Conservation (phyloP, 1,140 invertebrate genomes). For the Drosophila setifemur region DNA sequence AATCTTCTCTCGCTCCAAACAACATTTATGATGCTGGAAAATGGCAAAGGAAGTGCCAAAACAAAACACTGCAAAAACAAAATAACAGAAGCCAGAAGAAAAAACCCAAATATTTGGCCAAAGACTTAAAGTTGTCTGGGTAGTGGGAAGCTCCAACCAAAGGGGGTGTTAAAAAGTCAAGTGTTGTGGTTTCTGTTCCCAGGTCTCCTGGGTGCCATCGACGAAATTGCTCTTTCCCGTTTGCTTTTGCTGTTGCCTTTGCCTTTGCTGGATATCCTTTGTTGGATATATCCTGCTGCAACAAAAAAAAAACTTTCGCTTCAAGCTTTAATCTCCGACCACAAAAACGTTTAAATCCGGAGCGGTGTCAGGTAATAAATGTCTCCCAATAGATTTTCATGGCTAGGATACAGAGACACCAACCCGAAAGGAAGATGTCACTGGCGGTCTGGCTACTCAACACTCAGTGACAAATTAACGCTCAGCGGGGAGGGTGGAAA, state of each 20-base stretch:
- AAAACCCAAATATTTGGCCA: constrained; percentile 33
- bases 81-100: background rate
- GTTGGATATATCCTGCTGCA: too few relatives aligned
- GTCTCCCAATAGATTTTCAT: constrained; percentile 65
- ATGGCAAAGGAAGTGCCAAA: constrained; percentile 10
- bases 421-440: constrained; percentile 45
- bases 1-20: too few relatives aligned
- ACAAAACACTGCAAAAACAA: constrained; percentile 39
- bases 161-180: constrained; percentile 70
- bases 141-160: constrained; percentile 6
- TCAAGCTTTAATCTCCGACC: constrained; percentile 58
- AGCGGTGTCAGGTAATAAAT: constrained; percentile 66
- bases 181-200: constrained; percentile 11
- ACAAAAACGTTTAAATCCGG: constrained; percentile 51
- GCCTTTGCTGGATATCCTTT: background rate
- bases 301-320: constrained; percentile 45
- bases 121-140: constrained; percentile 58
- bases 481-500: constrained; percentile 31
- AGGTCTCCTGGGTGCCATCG: constrained; percentile 59
- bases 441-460: background rate
- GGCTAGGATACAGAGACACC: background rate
- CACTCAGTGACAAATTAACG: constrained; percentile 69
- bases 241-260: too few relatives aligned
- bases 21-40: constrained; percentile 70
- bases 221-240: constrained; percentile 61